Evolutionary conservation across 2,888 invertebrate species (phyloP).

Genomic region (Sisyra nigra): DNA sequence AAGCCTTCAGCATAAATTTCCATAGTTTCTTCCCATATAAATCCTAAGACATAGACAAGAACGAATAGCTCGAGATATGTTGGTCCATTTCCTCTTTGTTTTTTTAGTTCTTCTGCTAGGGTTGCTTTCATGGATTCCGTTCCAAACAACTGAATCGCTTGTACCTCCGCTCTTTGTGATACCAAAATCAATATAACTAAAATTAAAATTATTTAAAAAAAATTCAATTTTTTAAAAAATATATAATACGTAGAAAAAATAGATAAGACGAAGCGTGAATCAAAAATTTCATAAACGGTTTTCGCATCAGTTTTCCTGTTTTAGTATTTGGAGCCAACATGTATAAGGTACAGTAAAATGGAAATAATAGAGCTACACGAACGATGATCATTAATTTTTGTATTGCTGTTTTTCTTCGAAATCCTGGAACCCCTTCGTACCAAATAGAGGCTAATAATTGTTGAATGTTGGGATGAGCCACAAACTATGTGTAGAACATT

Average conservation of each 20-base stretch:
- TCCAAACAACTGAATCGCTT: constrained; percentile 54
- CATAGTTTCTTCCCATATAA: constrained; percentile 84
- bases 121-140: constrained; percentile 47
- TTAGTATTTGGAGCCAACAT: constrained; percentile 69
- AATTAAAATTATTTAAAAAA: constrained; percentile 5
- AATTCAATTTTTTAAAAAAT: constrained; percentile 15
- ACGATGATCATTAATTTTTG: constrained; percentile 49
- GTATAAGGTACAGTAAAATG: constrained; percentile 72
- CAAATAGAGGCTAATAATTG: constrained; percentile 81
- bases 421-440: constrained; percentile 92
- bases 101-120: constrained; percentile 42
- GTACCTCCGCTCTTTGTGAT: constrained; percentile 75
- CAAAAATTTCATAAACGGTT: constrained; percentile 94
- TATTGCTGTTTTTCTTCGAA: constrained; percentile 61
- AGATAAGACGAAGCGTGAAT: constrained; percentile 88
- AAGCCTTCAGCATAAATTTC: constrained; percentile 84
- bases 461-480: constrained; percentile 90
- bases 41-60: constrained; percentile 68
- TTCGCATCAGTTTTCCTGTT: constrained; percentile 69
- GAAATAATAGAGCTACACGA: constrained; percentile 68
- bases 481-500: constrained; percentile 44
- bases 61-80: constrained; percentile 72
- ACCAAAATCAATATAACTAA: constrained; percentile 82
- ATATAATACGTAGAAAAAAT: constrained; percentile 85
- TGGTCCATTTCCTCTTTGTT: constrained; percentile 73